Percentiles rank a stretch among this genome's conserved stretches.
Evolutionary conservation across 2,113 vertebrate genomes (phyloP).

Genomic region (Pseudorhombus dupliciocellatus): DNA sequence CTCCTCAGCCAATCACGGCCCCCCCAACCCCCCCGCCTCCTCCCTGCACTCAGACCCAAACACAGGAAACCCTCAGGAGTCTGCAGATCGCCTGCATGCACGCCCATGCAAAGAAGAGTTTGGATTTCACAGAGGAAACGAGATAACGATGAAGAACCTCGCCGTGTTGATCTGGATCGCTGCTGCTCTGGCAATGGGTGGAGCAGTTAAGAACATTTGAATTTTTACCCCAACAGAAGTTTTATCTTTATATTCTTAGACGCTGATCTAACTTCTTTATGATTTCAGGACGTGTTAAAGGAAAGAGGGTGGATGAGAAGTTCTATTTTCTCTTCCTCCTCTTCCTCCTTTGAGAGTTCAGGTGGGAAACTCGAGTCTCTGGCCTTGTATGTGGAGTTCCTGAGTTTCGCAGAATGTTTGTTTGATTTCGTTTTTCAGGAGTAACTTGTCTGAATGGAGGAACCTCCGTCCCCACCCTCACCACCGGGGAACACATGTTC

Average conservation of each 20-base stretch:
- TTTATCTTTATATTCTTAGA: rapidly evolving
- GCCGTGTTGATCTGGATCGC: slow-evolving; percentile 17
- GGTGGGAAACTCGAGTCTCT: slow-evolving; percentile 38
- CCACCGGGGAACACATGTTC: slow-evolving; percentile 39
- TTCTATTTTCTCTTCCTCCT: background rate
- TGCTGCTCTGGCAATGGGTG: background rate
- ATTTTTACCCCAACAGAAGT: too few relatives aligned
- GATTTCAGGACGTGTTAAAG: slow-evolving; percentile 34
- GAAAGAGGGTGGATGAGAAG: background rate
- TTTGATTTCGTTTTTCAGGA: background rate
- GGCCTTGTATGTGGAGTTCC: rapidly evolving
- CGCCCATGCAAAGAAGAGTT: background rate
- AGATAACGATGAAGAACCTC: background rate
- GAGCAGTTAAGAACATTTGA: slow-evolving; percentile 26
- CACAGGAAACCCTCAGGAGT: slow-evolving; percentile 14
- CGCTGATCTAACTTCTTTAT: background rate
- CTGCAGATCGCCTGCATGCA: slow-evolving; percentile 15
- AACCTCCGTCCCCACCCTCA: slow-evolving; percentile 26
- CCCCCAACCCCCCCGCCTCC: slow-evolving; percentile 17
- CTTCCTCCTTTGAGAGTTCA: slow-evolving; percentile 23
- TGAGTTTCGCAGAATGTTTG: background rate
- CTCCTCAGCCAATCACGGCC: slow-evolving; percentile 47
- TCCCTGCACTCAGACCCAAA: slow-evolving; percentile 11
- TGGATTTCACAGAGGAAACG: slow-evolving; percentile 1
- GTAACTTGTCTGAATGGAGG: slow-evolving; percentile 70